Conservation (phyloP, 2,888 invertebrate species). For the Lysandra coridon region DNA sequence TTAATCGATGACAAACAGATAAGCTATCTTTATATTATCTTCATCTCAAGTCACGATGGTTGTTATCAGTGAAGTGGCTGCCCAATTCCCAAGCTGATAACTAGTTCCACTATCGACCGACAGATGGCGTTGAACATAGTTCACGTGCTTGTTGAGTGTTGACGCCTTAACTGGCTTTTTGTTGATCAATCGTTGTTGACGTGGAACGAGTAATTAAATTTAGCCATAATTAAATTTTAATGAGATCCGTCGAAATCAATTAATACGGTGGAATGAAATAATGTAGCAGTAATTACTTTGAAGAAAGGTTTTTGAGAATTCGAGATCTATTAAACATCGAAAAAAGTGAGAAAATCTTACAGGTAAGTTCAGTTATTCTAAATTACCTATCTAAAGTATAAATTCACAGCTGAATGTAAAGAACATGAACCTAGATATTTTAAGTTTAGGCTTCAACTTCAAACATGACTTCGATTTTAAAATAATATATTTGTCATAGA, state of each 20-base stretch:
- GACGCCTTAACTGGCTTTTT: background rate
- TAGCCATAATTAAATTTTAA: background rate
- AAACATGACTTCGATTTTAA: no score
- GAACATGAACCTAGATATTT: no score
- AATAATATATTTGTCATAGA: no score
- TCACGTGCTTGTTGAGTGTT: background rate
- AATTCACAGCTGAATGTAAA: no score
- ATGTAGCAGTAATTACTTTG: background rate
- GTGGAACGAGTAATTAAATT: slow-evolving; percentile 15
- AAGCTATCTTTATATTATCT: slow-evolving; percentile 53
- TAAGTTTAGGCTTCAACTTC: no score
- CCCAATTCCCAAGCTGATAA: slow-evolving; percentile 49
- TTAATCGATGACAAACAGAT: slow-evolving; percentile 36
- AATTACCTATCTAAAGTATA: no score
- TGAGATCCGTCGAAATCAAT: background rate
- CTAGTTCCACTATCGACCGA: slow-evolving; percentile 60
- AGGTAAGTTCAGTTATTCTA: no score
- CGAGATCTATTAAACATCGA: background rate
- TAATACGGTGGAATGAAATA: background rate
- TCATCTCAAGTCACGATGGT: slow-evolving; percentile 55
- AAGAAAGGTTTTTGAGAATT: background rate
- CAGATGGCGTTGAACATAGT: slow-evolving; percentile 61
- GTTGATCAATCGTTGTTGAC: background rate
- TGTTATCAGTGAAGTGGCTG: slow-evolving; percentile 50
- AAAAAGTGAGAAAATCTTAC: background rate